phyloP scores from a whole-genome alignment of 2,113 vertebrate genomes.

The Hippopotamus amphibius region DNA sequence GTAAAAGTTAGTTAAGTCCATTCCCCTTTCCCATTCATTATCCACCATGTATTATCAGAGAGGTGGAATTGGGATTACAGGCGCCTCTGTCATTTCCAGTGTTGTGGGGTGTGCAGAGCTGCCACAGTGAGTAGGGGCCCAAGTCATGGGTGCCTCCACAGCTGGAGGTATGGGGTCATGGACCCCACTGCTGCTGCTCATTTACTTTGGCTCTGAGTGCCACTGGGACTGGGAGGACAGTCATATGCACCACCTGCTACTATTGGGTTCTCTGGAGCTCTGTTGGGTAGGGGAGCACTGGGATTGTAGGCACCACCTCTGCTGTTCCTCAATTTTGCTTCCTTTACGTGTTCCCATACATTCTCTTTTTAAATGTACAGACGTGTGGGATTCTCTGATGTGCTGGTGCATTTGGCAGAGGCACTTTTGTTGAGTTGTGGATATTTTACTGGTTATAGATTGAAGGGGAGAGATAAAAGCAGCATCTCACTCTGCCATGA shows the following conservation, averaged over 20 bases:
- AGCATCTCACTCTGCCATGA: neutral
- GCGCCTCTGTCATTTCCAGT: neutral
- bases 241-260: neutral
- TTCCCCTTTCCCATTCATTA: neutral
- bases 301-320: neutral
- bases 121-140: neutral
- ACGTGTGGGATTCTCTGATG: neutral
- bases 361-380: neutral
- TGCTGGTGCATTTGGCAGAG: neutral
- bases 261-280: neutral
- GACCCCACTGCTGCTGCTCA: neutral
- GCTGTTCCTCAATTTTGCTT: neutral
- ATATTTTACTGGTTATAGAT: neutral
- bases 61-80: neutral
- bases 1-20: neutral
- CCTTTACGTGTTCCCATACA: neutral
- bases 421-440: neutral
- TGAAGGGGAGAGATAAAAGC: neutral
- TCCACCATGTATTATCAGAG: neutral
- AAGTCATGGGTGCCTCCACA: neutral
- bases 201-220: neutral
- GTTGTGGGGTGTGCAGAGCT: neutral
- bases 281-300: neutral
- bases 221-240: neutral
- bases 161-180: neutral